A percentile compares a stretch with the other conserved stretches of the same genome.
Evolutionary conservation across 2,888 invertebrate species (phyloP).

Genomic region (Macrophya annulata): DNA sequence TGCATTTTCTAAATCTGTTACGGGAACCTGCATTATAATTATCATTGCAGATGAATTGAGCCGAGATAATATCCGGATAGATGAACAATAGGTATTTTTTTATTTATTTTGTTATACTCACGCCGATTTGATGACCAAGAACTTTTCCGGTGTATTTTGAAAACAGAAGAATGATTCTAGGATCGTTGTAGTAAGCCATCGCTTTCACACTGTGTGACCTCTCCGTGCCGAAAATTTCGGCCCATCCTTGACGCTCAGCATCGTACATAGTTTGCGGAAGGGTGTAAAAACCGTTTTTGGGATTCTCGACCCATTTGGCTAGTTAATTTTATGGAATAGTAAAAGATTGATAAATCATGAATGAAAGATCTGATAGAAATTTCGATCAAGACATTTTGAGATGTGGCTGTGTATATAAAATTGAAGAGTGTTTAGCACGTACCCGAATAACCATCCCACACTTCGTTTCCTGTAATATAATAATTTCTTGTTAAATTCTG

Average conservation of each 20-base stretch:
- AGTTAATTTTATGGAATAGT: neutral
- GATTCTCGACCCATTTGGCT: neutral
- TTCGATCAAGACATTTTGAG: neutral
- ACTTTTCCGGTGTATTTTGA: neutral
- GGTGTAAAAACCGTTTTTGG: neutral
- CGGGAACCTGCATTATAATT: neutral
- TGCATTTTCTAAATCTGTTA: neutral
- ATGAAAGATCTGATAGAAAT: neutral
- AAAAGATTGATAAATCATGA: neutral
- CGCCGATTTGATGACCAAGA: neutral
- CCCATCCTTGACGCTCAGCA: conserved; percentile 2
- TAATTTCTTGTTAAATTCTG: neutral
- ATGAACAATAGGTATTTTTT: neutral
- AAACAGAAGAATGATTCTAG: neutral
- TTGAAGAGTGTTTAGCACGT: neutral
- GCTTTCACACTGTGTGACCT: neutral
- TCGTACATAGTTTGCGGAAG: conserved; percentile 7
- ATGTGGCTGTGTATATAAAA: neutral
- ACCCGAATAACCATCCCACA: conserved; percentile 33
- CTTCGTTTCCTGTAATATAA: neutral
- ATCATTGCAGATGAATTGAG: neutral
- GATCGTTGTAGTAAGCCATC: neutral
- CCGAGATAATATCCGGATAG: neutral
- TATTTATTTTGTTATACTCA: neutral
- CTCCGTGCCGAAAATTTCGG: neutral